Evolutionary conservation across 1,140 invertebrate species (phyloP), one percentile per base, ranked within the genome.

Genomic region (Drosophila orosa): DNA sequence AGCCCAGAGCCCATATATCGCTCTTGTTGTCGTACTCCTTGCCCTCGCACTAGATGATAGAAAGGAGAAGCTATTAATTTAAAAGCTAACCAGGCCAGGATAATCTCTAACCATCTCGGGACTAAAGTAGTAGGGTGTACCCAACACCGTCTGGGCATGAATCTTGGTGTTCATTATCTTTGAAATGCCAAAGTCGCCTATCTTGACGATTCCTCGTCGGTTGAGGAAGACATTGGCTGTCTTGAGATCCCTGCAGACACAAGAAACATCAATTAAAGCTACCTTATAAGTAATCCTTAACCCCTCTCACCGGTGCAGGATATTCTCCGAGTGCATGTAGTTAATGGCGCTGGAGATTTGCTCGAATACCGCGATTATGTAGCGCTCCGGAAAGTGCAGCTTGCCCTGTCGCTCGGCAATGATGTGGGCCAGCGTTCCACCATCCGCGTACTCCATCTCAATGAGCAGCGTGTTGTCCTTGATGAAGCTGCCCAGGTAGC

Each of bases 361-460:
- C 56, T 94, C 93, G 75, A 97, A 96, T 47, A 96, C 93, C 5
- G 92, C 80, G 19, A 96, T 92, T 50, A 96, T 94, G 73, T 95
- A 94, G 62, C 92, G 91, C 90, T 96, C 96, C 1, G 92, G 91
- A 40, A 92, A 80, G 42, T 93, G 93, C 24, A 78, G 57, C 35
- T 78, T 63, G 15, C 78, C 69, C 12, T 85, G 86, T n/a, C 93
- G 90, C 69, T 93, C 92, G 8, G 93, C 82, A 4, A 97, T 93
- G 63, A 94, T 94, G 77, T 96, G 95, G 4, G 94, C 93, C 54
- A 97, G 76, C 3, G 95, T 97, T 29, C 96, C 96, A 22, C 95
- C 95, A 91, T 96, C 95, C 17, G 95, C 96, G 91, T 96, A 97
- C 89, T 97, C 96, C 95, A 96, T 97, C 92, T 97, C 95, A 65